Evolutionary conservation across 2,888 invertebrate species (phyloP).

Genomic region (Pemphredon lugubris): DNA sequence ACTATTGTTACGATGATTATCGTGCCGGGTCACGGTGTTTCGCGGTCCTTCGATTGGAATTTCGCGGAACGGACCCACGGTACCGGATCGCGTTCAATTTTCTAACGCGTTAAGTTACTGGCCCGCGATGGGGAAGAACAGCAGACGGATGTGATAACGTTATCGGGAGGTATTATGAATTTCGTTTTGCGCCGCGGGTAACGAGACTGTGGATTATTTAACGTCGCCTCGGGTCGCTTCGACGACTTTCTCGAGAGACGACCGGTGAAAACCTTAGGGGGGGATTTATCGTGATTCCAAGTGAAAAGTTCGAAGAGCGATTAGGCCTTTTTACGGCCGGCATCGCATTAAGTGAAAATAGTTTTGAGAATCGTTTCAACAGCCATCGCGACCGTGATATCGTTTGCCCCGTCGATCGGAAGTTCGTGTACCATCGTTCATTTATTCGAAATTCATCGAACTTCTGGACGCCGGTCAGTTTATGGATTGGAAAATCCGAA

Average conservation of each 20-base stretch:
- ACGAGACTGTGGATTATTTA: no score
- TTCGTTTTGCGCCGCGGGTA: no score
- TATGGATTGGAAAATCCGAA: slow-evolving; percentile 50
- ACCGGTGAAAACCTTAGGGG: slow-evolving; percentile 2
- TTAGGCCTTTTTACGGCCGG: no score
- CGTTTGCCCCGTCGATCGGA: no score
- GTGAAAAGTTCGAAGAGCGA: slow-evolving; percentile 6
- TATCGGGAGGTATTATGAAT: slow-evolving; percentile 16
- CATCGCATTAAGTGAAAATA: no score
- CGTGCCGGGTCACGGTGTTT: slow-evolving; percentile 40
- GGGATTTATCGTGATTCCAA: slow-evolving; percentile 8
- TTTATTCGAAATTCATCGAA: slow-evolving; percentile 25
- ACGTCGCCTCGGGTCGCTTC: background rate
- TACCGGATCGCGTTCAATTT: no score
- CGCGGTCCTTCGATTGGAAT: slow-evolving; percentile 3
- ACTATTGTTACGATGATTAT: slow-evolving; percentile 74
- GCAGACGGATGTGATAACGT: no score
- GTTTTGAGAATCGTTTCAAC: no score
- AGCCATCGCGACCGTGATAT: no score
- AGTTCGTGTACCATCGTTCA: no score
- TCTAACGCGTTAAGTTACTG: no score
- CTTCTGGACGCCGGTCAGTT: slow-evolving; percentile 11
- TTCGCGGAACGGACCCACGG: slow-evolving; percentile 41
- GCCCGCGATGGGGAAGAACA: no score
- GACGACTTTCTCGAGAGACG: slow-evolving; percentile 1